Conservation (phyloP, 2,797 vertebrate genomes). For the Miichthys miiuy region DNA sequence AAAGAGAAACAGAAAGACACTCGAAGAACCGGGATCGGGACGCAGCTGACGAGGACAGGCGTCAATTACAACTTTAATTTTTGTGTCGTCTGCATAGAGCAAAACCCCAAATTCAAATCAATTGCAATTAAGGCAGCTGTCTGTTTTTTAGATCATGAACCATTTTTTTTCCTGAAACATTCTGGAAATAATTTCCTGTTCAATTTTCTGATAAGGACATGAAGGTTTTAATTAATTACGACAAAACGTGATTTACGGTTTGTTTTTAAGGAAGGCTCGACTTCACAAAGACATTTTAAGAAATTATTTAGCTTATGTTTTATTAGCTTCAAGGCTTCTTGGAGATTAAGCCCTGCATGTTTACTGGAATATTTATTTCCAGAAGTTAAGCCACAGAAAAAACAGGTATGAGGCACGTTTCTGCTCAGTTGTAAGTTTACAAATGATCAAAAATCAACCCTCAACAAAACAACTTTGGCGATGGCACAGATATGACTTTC, state of each 20-base stretch:
- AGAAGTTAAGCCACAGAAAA: conserved; percentile 1
- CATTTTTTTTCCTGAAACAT: background rate
- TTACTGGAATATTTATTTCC: conserved; percentile 4
- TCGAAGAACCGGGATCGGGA: conserved; percentile 14
- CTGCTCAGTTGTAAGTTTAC: background rate
- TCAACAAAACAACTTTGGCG: conserved; percentile 19
- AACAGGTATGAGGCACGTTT: background rate
- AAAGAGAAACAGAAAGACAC: conserved; percentile 46
- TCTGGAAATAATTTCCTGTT: conserved; percentile 31
- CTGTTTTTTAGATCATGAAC: background rate
- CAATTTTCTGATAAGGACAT: conserved; percentile 10
- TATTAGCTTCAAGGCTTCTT: background rate
- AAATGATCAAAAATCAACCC: conserved; percentile 10
- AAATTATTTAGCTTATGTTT: background rate
- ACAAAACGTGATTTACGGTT: background rate
- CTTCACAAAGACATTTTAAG: background rate
- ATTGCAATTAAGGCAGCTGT: conserved; percentile 4
- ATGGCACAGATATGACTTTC: conserved; percentile 40
- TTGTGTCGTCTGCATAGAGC: conserved; percentile 25
- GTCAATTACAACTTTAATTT: conserved; percentile 7
- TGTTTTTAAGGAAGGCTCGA: background rate
- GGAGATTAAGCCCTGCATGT: background rate
- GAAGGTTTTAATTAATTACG: background rate
- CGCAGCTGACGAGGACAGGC: background rate
- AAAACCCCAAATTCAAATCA: conserved; percentile 4